Conservation (phyloP, 2,797 vertebrate genomes). For the Pangasius mekongensis region DNA sequence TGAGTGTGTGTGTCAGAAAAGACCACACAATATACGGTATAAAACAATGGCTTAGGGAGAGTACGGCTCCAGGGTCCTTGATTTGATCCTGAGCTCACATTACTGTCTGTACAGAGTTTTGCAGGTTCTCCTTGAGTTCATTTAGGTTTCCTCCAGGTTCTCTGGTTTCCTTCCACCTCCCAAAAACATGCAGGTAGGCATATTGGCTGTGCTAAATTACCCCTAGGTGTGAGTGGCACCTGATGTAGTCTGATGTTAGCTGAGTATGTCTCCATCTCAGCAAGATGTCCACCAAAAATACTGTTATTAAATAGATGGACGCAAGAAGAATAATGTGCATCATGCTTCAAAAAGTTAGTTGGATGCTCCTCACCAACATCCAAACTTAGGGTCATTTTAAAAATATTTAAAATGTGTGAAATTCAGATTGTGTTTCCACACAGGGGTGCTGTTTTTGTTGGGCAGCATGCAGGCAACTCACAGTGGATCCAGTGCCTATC, state of each 20-base stretch:
- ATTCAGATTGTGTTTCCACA: not conserved
- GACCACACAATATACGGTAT: not conserved
- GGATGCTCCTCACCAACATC: not conserved
- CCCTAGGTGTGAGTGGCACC: not conserved
- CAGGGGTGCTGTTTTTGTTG: not conserved
- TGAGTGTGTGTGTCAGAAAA: not conserved
- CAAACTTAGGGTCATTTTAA: not conserved
- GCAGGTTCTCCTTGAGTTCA: not conserved
- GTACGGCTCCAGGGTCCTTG: not conserved
- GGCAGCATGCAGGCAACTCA: not conserved
- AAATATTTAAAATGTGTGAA: not conserved
- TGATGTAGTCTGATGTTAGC: not conserved
- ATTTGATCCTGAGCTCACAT: not conserved
- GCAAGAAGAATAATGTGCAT: not conserved
- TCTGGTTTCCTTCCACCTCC: not conserved
- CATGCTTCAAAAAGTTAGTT: not conserved
- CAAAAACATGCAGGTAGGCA: not conserved
- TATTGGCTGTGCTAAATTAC: not conserved
- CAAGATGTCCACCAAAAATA: not conserved
- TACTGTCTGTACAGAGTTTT: not conserved
- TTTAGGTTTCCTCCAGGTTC: not conserved
- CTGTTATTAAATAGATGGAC: not conserved
- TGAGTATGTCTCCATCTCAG: not conserved
- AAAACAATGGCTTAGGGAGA: not conserved
- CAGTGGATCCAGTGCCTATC: not conserved